Evolutionary conservation across 2,113 vertebrate species (phyloP).

Genomic region (Etheostoma spectabile): DNA sequence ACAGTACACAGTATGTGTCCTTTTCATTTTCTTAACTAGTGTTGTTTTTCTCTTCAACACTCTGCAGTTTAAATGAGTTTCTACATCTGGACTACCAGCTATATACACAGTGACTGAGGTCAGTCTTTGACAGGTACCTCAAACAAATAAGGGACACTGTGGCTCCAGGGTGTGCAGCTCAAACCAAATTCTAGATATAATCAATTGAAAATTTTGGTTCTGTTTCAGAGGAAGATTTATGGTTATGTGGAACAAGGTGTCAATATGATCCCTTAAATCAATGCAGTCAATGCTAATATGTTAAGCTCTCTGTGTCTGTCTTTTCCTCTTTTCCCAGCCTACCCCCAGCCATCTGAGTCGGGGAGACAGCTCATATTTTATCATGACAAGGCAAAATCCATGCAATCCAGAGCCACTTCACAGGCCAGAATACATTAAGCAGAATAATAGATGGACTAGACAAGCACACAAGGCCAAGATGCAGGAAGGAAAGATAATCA

Average conservation of each 20-base stretch:
- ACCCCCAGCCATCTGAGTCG: slow-evolving; percentile 2
- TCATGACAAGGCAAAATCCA: slow-evolving; percentile 55
- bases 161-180: not conserved
- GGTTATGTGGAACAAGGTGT: slow-evolving; percentile 7
- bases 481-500: slow-evolving; percentile 30
- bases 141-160: slow-evolving; percentile 39
- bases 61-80: slow-evolving; percentile 5
- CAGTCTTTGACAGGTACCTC: slow-evolving; percentile 37
- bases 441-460: slow-evolving; percentile 54
- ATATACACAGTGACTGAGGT: slow-evolving; percentile 9
- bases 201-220: not conserved
- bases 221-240: not conserved
- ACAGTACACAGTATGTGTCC: not conserved
- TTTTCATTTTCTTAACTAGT: not conserved
- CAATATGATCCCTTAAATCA: slow-evolving; percentile 16
- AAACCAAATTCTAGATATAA: slow-evolving; percentile 14
- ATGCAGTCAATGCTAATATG: slow-evolving; percentile 9
- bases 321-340: slow-evolving; percentile 14
- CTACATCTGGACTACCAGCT: not conserved
- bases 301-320: not conserved
- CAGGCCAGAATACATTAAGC: slow-evolving; percentile 45
- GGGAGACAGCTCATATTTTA: slow-evolving; percentile 66
- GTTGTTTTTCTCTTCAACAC: slow-evolving; percentile 2
- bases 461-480: slow-evolving; percentile 39
- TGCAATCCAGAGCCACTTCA: slow-evolving; percentile 40